Conservation (phyloP, 1,140 invertebrate species). For the Agrilus planipennis region DNA sequence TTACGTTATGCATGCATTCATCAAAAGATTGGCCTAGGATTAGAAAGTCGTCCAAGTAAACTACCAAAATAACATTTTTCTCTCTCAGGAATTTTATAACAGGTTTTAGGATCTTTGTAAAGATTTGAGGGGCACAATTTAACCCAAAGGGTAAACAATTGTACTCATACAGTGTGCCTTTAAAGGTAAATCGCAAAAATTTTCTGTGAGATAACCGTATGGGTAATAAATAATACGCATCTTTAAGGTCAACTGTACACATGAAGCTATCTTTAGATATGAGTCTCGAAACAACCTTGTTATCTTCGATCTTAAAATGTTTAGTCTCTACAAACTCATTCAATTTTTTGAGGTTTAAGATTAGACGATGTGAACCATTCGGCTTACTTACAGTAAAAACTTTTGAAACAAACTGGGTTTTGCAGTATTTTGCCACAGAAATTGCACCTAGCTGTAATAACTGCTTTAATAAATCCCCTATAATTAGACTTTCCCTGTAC, state of each 20-base stretch:
- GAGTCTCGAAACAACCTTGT: background rate
- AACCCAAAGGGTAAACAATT: conserved; percentile 23
- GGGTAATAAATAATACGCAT: conserved; percentile 9
- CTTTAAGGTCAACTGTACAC: conserved; percentile 7
- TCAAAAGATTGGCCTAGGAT: background rate
- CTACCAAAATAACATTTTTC: background rate
- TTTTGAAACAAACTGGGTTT: background rate
- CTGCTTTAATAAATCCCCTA: background rate
- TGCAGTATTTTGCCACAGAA: background rate
- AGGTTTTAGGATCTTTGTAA: conserved; percentile 25
- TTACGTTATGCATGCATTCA: background rate
- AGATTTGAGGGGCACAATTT: conserved; percentile 19
- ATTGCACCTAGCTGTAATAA: background rate
- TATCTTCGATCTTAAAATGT: background rate
- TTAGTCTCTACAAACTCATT: background rate
- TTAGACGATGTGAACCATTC: background rate
- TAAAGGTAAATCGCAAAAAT: conserved; percentile 16
- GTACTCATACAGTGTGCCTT: conserved; percentile 14
- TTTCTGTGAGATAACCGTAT: conserved; percentile 13
- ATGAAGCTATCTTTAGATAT: conserved; percentile 10
- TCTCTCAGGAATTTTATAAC: conserved; percentile 7
- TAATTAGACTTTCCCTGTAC: background rate
- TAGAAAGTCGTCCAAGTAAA: background rate
- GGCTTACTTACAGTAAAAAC: background rate
- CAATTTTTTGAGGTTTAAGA: background rate